Evolutionary conservation across 2,797 vertebrate species (phyloP).

Genomic region (Parotocinclus haroldoi): DNA sequence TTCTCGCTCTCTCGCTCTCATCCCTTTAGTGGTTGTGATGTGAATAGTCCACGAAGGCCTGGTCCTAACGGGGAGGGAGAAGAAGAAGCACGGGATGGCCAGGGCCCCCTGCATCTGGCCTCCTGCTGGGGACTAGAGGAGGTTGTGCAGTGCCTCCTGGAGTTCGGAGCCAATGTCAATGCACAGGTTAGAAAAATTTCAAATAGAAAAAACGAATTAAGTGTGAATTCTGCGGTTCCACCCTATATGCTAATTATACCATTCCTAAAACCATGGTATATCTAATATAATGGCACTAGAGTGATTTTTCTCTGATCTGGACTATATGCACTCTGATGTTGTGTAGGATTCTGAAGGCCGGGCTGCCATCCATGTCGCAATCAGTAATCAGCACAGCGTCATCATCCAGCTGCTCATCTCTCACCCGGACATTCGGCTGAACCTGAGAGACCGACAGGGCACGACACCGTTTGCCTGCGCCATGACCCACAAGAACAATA

Average conservation of each 20-base stretch:
- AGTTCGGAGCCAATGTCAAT: slow-evolving; percentile 95
- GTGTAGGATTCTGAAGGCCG: slow-evolving; percentile 91
- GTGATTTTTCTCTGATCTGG: neutral
- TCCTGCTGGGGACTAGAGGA: slow-evolving; percentile 93
- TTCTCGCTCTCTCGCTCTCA: no score
- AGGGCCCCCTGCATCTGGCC: slow-evolving; percentile 93
- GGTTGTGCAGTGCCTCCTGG: slow-evolving; percentile 95
- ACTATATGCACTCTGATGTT: neutral
- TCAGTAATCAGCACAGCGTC: slow-evolving; percentile 90
- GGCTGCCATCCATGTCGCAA: slow-evolving; percentile 90
- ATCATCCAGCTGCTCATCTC: slow-evolving; percentile 97
- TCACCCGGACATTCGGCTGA: slow-evolving; percentile 90
- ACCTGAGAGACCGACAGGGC: slow-evolving; percentile 89
- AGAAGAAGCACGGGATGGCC: slow-evolving; percentile 92
- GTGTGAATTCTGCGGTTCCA: no score
- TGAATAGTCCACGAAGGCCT: slow-evolving; percentile 87
- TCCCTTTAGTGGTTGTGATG: slow-evolving; percentile 84
- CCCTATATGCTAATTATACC: no score
- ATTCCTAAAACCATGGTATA: no score
- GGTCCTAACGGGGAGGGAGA: slow-evolving; percentile 92
- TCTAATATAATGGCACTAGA: no score
- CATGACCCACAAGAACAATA: slow-evolving; percentile 98
- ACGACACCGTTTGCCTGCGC: slow-evolving; percentile 97
- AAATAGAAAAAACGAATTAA: no score
- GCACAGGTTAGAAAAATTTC: slow-evolving; percentile 82